Evolutionary conservation across 2,888 invertebrate species (phyloP).

Genomic region (Catocala sponsa): DNA sequence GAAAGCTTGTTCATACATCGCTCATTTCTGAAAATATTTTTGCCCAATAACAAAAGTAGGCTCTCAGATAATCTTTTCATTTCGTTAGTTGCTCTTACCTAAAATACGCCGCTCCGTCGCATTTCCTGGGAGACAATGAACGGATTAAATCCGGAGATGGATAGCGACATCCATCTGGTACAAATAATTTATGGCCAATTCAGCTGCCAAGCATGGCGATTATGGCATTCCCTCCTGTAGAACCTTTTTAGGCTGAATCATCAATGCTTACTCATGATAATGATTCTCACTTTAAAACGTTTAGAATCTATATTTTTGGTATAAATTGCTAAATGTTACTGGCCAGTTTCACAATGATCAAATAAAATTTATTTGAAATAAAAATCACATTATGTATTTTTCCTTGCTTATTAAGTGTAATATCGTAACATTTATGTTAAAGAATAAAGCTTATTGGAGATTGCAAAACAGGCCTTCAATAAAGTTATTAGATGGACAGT

Average conservation of each 20-base stretch:
- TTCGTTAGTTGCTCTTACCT: constrained; percentile 5
- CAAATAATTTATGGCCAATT: constrained; percentile 13
- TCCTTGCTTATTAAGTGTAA: no score
- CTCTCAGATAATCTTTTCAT: constrained; percentile 1
- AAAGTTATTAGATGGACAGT: no score
- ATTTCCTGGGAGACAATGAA: constrained; percentile 11
- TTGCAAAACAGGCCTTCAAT: no score
- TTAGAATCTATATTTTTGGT: background rate
- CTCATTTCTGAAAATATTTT: background rate
- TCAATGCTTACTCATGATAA: background rate
- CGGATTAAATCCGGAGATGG: constrained; percentile 12
- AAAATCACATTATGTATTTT: no score
- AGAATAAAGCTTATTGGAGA: no score
- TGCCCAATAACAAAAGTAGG: background rate
- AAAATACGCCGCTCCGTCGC: constrained; percentile 5
- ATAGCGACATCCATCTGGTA: constrained; percentile 9
- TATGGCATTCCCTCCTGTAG: constrained; percentile 1
- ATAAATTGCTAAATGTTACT: background rate
- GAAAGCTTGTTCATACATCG: background rate
- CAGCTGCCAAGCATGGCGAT: constrained; percentile 3
- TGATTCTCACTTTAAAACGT: background rate
- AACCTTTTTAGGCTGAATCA: background rate
- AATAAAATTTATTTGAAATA: no score
- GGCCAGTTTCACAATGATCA: no score
- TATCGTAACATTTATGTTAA: no score